These are phyloP conservation scores for Fabriciana adippe DNA, from an alignment of 2,888 invertebrate species.

Conservation along the genomic window DNA sequence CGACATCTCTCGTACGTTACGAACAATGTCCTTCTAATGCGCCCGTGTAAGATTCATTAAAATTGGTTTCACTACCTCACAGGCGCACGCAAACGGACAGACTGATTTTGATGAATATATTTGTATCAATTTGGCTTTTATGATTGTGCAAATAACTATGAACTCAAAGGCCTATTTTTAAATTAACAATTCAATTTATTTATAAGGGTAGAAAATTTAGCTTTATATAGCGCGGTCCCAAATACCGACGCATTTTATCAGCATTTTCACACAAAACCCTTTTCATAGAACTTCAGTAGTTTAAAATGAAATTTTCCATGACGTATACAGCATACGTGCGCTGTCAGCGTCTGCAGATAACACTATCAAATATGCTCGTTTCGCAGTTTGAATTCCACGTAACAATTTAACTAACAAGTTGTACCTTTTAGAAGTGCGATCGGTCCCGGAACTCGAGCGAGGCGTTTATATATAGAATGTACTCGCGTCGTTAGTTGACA, in stretches of 20 bases:
- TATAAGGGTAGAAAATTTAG: too few relatives aligned
- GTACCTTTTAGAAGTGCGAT: constrained; percentile 10
- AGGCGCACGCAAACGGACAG: too few relatives aligned
- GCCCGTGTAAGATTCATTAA: too few relatives aligned
- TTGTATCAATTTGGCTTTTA: too few relatives aligned
- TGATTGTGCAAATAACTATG: too few relatives aligned
- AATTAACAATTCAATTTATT: too few relatives aligned
- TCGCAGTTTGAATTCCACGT: constrained; percentile 14
- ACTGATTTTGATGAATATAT: too few relatives aligned
- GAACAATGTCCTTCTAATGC: too few relatives aligned
- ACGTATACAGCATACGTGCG: constrained; percentile 5
- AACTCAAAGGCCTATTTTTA: too few relatives aligned
- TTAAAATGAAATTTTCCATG: constrained; percentile 19
- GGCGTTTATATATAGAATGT: background rate
- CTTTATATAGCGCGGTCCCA: too few relatives aligned
- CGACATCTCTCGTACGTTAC: too few relatives aligned
- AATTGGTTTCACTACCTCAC: too few relatives aligned
- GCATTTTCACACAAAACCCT: background rate
- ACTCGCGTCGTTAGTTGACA: background rate
- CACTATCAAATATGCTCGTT: constrained; percentile 18
- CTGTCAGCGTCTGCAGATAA: constrained; percentile 16
- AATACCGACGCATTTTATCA: background rate
- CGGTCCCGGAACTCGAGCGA: background rate
- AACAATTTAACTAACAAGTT: constrained; percentile 17
- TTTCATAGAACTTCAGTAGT: constrained; percentile 13